Evolutionary conservation across 2,888 invertebrate species (phyloP), one percentile per base, ranked within the genome.

Genomic region (Formica aserva): DNA sequence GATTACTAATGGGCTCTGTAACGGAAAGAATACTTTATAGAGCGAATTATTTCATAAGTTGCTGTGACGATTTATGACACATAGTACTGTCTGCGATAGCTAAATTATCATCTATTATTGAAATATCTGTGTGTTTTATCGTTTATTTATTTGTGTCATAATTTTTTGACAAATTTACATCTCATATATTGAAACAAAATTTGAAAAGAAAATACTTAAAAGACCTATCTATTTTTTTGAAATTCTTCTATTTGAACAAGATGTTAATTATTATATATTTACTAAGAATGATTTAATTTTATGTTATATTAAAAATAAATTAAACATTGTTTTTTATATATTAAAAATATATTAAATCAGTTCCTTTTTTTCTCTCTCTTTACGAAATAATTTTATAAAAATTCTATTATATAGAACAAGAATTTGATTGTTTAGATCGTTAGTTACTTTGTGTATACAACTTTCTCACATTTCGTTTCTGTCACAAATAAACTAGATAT

Each of bases 1-100:
- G 60, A 72, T 78, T 72, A 45, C 74, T 71, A 71, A 78, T 48
- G 45, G 72, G 72, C 26, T 22, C n/a, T 2, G 52, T 71, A 57
- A 80, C 72, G 57, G 76, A 38, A 77, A 41, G 41, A 57, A 57
- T n/a, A 45, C 9, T 35, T 22, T 6, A 13, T 32, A 80, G 55
- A 60, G 9, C 41, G 55, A 57, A 57, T 55, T 52, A 52, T 66
- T n/a, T 67, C 3, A 55, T 55, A 67, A 35, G 45, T 45, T 55
- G 55, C 69, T 5, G 38, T 29, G 77, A n/a, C 38, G 38, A 69
- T 77, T 77, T 67, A 55, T 77, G 29, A 48, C 66, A 6, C 48
- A n/a, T n/a, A 55, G 13, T 26, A n/a, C 11, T 29, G 55, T 57
- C 29, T 15, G 38, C 38, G 52, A 67, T 69, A 57, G 57, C 41